Evolutionary conservation across 2,888 invertebrate species (phyloP).

Genomic region (Steinernema scapterisci): DNA sequence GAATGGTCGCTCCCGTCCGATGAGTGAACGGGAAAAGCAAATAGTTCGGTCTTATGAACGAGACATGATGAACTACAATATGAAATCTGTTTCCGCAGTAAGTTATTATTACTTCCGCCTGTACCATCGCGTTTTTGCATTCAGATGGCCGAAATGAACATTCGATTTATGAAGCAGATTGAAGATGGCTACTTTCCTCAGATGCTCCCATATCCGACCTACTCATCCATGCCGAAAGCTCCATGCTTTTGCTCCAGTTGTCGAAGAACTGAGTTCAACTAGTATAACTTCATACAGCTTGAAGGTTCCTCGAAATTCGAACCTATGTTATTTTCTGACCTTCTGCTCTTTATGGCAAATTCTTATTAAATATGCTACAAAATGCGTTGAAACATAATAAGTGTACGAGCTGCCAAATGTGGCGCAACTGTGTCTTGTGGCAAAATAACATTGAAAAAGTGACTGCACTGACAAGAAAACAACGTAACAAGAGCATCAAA

Average conservation of each 20-base stretch:
- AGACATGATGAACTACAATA: slow-evolving; percentile 23
- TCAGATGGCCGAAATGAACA: not conserved
- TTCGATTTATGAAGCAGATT: slow-evolving; percentile 23
- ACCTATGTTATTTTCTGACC: no score
- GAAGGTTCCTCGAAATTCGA: no score
- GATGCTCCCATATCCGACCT: not conserved
- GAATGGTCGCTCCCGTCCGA: not conserved
- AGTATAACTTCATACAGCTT: not conserved
- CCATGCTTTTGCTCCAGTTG: slow-evolving; percentile 13
- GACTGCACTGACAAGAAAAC: slow-evolving; percentile 2
- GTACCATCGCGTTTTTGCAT: not conserved
- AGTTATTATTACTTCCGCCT: not conserved
- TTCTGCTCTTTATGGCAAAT: slow-evolving; percentile 13
- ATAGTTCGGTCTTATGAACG: not conserved
- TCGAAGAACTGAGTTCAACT: not conserved
- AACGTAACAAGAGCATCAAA: not conserved
- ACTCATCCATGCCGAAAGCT: not conserved
- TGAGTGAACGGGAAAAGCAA: slow-evolving; percentile 9
- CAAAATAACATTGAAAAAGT: slow-evolving; percentile 3
- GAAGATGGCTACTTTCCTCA: not conserved
- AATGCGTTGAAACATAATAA: slow-evolving; percentile 16
- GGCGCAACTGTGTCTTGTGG: not conserved
- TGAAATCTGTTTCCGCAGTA: not conserved
- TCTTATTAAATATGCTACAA: slow-evolving; percentile 16
- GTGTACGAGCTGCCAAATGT: not conserved